Evolutionary conservation across 2,797 vertebrate species (phyloP).

Genomic region (Hydrocynus forskahlii): DNA sequence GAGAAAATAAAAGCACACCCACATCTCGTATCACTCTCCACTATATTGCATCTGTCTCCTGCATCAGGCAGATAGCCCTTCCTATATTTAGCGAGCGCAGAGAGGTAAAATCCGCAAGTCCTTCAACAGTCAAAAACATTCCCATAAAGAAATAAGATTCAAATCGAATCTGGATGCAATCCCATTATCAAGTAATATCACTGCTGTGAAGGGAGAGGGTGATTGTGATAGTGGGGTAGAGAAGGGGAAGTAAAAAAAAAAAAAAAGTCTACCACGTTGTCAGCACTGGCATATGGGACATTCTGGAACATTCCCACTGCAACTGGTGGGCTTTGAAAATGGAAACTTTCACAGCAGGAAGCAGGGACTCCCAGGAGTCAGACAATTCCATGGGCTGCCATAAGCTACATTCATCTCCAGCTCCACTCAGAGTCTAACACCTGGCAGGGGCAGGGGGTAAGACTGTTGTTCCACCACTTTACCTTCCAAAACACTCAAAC

Average conservation of each 20-base stretch:
- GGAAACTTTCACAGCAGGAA: constrained; percentile 89
- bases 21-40: constrained; percentile 48
- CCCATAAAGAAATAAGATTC: not conserved
- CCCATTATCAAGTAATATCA: not conserved
- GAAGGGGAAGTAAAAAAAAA: constrained; percentile 18
- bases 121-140: not conserved
- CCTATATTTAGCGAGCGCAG: constrained; percentile 9
- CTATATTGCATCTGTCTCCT: constrained; percentile 16
- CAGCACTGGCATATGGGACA: constrained; percentile 80
- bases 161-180: constrained; percentile 66
- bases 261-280: constrained; percentile 74
- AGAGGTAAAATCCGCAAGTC: not conserved
- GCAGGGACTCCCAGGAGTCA: constrained; percentile 79
- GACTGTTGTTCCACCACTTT: constrained; percentile 71
- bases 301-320: constrained; percentile 79
- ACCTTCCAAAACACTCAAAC: constrained; percentile 41
- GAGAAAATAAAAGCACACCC: constrained; percentile 69
- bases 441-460: constrained; percentile 84
- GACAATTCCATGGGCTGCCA: constrained; percentile 84
- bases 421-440: constrained; percentile 86
- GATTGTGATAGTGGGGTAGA: constrained; percentile 14
- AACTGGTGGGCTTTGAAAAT: constrained; percentile 87
- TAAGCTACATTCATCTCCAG: constrained; percentile 86
- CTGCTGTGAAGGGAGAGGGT: not conserved
- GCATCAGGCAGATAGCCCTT: constrained; percentile 34